Base-by-base conservation (phyloP, 1,140 invertebrate genomes). In the Helicoverpa armigera region DNA sequence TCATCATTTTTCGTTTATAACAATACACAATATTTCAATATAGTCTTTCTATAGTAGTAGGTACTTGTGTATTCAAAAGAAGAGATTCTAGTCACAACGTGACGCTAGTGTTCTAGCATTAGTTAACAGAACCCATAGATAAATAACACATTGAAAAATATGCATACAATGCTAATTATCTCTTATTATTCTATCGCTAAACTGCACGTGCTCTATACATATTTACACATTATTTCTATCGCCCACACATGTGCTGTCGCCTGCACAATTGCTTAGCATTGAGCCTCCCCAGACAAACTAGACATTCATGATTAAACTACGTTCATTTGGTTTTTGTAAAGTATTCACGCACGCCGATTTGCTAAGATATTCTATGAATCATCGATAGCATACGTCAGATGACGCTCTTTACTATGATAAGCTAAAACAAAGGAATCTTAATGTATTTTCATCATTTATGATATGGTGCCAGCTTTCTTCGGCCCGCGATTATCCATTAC, bases 231-330 rank as follows among this genome's bases (percentile, higher is more conserved):
- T 75, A 50, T 75, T 51, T 61, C 35, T 75, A 56, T 67, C 23
- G 16, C 53, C 56, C 35, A 75, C 56, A 75, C 73, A 12, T 61
- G 56, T 63, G 16, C 35, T 63, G 31, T 48, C 13, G 11, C 12
- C 73, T 73, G 72, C 72, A 75, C 74, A 77, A 65, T 76, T 76
- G 60, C 48, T 31, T 65, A 77, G 74, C 74, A 77, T 77, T 77
- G 74, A 77, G 56, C 73, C 14, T 50, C 74, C 74, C 13, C 48
- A 65, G 16, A 3, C 60, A 43, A 50, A 51, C 54, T 77, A 16
- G 23, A 53, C 18, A 31, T n/a, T 29, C 12, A 50, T n/a, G 29
- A n/a, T 35, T 48, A 13, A 48, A 72, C 56, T 53, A 70, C n/a
- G 43, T 50, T 23, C 18, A 51, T 53, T 70, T 29, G 69, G 54